phyloP scores from a whole-genome alignment of 1,140 invertebrate genomes.

The Dendrolimus kikuchii region DNA sequence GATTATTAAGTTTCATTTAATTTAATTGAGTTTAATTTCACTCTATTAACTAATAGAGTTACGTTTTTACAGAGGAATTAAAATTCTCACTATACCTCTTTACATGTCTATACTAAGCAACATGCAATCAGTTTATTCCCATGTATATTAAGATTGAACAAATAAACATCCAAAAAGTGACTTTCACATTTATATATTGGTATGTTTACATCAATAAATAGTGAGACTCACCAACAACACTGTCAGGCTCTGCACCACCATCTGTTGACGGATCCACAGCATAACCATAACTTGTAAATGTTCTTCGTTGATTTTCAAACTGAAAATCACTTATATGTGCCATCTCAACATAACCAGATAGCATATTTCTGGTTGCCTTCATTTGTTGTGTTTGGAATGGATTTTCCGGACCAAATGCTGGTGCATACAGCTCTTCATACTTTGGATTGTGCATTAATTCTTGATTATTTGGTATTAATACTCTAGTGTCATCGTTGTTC shows the following conservation, averaged over 20 bases:
- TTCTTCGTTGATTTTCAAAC: slow-evolving; percentile 98
- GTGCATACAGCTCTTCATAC: slow-evolving; percentile 96
- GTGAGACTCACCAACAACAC: slow-evolving; percentile 77
- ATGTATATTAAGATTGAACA: too few relatives aligned
- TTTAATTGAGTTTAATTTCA: too few relatives aligned
- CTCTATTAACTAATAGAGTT: too few relatives aligned
- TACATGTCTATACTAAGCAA: too few relatives aligned
- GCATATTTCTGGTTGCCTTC: slow-evolving; percentile 89
- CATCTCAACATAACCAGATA: slow-evolving; percentile 95
- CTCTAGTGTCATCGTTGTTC: slow-evolving; percentile 57
- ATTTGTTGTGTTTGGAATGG: slow-evolving; percentile 93
- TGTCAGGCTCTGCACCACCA: slow-evolving; percentile 74
- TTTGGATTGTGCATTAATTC: slow-evolving; percentile 95
- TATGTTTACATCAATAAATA: slow-evolving; percentile 32
- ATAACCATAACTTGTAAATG: slow-evolving; percentile 94
- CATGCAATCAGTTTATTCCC: too few relatives aligned
- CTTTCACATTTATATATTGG: too few relatives aligned
- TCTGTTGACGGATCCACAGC: slow-evolving; percentile 94
- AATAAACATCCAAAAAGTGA: too few relatives aligned
- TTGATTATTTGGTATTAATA: slow-evolving; percentile 74
- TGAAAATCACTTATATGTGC: slow-evolving; percentile 97
- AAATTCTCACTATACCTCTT: too few relatives aligned
- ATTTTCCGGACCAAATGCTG: slow-evolving; percentile 87
- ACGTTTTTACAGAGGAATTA: too few relatives aligned
- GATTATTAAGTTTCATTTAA: too few relatives aligned